Percentiles rank a stretch among this genome's conserved stretches.
These are phyloP conservation scores for Keiferia lycopersicella DNA, from an alignment of 2,888 invertebrate species.

Conservation along the genomic window DNA sequence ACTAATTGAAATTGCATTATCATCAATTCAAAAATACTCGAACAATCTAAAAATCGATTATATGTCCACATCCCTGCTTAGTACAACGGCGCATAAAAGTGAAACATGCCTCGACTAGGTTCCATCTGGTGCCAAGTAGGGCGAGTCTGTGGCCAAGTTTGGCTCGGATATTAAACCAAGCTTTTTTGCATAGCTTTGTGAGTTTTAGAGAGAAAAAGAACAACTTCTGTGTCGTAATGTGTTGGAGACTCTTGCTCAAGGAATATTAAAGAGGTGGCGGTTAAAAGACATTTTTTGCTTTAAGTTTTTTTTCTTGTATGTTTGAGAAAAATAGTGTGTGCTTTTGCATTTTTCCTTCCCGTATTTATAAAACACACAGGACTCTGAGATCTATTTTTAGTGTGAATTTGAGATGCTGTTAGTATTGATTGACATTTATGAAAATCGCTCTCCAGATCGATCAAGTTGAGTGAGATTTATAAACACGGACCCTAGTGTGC, in stretches of 20 bases:
- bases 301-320: not conserved
- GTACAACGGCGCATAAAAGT: constrained; percentile 37
- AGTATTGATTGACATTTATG: too few species aligned
- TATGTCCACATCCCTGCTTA: not conserved
- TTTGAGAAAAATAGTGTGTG: too few species aligned
- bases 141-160: constrained; percentile 48
- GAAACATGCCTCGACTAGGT: constrained; percentile 35
- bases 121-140: constrained; percentile 42
- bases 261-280: not conserved
- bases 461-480: too few species aligned
- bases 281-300: not conserved
- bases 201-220: constrained; percentile 17
- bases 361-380: too few species aligned
- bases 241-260: not conserved
- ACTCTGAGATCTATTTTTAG: too few species aligned
- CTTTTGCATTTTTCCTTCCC: too few species aligned
- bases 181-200: constrained; percentile 34
- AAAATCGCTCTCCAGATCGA: too few species aligned
- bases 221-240: constrained; percentile 7
- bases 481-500: too few species aligned
- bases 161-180: constrained; percentile 48
- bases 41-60: too few species aligned
- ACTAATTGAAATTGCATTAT: too few species aligned
- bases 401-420: too few species aligned
- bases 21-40: too few species aligned